Evolutionary conservation across 2,888 invertebrate genomes (phyloP), one percentile per base, ranked within the genome.

Genomic region (Trichopria drosophilae): DNA sequence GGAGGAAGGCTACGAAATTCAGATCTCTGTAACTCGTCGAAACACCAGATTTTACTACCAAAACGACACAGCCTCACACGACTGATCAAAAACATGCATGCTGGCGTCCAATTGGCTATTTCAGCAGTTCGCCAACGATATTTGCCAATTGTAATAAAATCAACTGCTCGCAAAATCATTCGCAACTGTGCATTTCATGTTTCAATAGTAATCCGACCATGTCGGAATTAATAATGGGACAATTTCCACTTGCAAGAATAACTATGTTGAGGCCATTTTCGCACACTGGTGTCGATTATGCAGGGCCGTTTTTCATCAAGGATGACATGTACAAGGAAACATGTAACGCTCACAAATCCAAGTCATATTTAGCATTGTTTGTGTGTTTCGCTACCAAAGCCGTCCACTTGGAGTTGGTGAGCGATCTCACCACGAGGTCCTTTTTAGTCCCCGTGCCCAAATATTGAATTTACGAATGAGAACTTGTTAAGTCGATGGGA

Each of bases 201-300:
- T 57, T 59, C 40, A 36, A 48, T 10, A 6, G 40, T n/a, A 37
- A 40, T 12, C 48, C 54, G 9, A 52, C 22, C 22, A n/a, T 10
- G 7, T 31, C 31, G n/a, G 37, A 29, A 3, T 48, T 46, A 20
- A 6, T 57, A 13, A 53, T 57, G 53, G 53, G 53, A 13, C 48
- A 31, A 26, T 35, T 53, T 4, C 65, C 65, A 1, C 19, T 10
- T 6, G 20, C 51, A 1, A 35, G 65, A 12, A 59, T 61, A 2
- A 55, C 23, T 6, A 57, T 60, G 10, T 19, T 45, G 12, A 47
- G 49, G 6, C 47, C 62, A 18, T 64, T 65, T 42, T 24, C 34
- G 1, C 39, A 51, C n/a, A 29, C 51, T 22, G 64, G 63, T 3
- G 40, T 60, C 1, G 39, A 39, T 39, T 39, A 39, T 20, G 47